Conservation (phyloP, 2,797 vertebrate species). For the Takifugu ocellatus region DNA sequence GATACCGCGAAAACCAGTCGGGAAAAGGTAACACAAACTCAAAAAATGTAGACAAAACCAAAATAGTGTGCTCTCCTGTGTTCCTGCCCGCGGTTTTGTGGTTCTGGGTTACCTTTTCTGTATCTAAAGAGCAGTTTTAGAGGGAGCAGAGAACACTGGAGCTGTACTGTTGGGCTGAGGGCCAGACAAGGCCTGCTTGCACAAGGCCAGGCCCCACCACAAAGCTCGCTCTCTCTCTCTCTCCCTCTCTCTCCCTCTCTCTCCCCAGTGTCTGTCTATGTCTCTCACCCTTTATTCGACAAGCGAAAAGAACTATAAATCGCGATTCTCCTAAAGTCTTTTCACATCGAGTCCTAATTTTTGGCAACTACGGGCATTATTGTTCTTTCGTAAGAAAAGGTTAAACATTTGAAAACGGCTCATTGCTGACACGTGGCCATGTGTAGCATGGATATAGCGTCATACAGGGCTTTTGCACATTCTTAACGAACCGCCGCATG, state of each 20-base stretch:
- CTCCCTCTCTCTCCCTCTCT: conserved; percentile 2
- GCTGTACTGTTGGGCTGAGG: conserved; percentile 65
- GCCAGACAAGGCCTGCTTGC: conserved; percentile 65
- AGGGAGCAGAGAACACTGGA: conserved; percentile 56
- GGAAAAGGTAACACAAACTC: conserved; percentile 32
- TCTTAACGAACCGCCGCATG: too few species aligned
- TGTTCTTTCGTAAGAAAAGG: conserved; percentile 12
- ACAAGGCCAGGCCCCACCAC: conserved; percentile 62
- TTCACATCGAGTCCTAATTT: conserved; percentile 13
- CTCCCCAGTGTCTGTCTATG: background rate
- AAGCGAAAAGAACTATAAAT: conserved; percentile 24
- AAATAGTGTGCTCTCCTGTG: conserved; percentile 16
- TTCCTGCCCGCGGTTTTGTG: conserved; percentile 42
- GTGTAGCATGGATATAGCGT: conserved; percentile 31
- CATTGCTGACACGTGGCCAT: conserved; percentile 63
- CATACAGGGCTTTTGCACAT: conserved; percentile 12
- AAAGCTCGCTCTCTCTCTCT: conserved; percentile 25
- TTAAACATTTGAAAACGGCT: conserved; percentile 43
- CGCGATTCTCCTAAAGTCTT: background rate
- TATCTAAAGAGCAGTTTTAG: conserved; percentile 38
- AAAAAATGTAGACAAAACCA: conserved; percentile 35
- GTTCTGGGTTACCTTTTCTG: conserved; percentile 39
- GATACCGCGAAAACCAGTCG: conserved; percentile 28
- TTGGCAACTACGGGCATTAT: background rate
- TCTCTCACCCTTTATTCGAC: background rate